Conservation (phyloP, 2,113 vertebrate species). For the Rutilus rutilus region DNA sequence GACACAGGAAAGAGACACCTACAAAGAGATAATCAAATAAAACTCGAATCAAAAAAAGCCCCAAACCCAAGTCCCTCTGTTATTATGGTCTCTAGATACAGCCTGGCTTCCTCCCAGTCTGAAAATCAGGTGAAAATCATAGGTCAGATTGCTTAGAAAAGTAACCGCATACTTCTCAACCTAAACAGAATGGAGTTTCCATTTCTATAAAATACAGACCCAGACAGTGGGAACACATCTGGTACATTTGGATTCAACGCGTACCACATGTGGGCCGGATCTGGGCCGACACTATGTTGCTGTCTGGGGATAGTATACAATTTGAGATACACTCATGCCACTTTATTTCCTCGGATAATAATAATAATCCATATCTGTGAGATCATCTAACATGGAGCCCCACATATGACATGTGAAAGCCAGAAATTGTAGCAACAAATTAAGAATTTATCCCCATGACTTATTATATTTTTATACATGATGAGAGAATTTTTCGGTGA, state of each 20-base stretch:
- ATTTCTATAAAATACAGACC: background rate
- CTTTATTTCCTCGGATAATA: background rate
- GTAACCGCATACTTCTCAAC: background rate
- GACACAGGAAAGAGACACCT: slow-evolving; percentile 89
- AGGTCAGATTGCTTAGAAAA: background rate
- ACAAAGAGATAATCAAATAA: slow-evolving; percentile 27
- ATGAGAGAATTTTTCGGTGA: too few species aligned
- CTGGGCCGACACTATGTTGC: too few species aligned
- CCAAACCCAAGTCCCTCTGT: slow-evolving; percentile 14
- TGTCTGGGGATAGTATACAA: too few species aligned
- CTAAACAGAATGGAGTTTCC: background rate
- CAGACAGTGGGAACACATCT: too few species aligned
- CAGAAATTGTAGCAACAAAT: too few species aligned
- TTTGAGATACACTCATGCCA: background rate
- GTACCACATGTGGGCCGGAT: too few species aligned
- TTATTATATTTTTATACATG: too few species aligned
- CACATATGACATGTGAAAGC: too few species aligned
- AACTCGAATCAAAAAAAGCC: background rate
- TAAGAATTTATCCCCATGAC: too few species aligned
- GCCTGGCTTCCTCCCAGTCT: background rate
- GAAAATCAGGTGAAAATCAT: background rate
- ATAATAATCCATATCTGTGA: background rate
- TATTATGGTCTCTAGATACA: background rate
- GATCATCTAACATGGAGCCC: too few species aligned
- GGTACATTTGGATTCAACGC: fast-evolving